Conservation (phyloP, 2,797 vertebrate species). For the Cuculus canorus region DNA sequence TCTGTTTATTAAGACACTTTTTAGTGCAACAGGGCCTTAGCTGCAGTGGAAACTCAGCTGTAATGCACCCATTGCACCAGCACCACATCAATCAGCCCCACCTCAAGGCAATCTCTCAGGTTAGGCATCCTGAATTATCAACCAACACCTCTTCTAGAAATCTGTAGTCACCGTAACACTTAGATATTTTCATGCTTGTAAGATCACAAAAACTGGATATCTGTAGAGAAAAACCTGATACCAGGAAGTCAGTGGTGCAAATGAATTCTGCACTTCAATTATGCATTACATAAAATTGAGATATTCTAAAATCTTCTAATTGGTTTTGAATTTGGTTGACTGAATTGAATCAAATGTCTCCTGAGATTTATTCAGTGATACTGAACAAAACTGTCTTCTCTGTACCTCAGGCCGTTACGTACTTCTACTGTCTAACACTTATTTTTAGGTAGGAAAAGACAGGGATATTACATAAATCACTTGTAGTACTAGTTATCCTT, state of each 20-base stretch:
- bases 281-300: neutral
- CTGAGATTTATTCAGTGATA: neutral
- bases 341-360: neutral
- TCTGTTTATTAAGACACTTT: neutral
- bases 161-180: rapidly evolving
- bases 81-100: neutral
- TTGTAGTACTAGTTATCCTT: neutral
- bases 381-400: neutral
- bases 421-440: neutral
- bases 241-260: neutral
- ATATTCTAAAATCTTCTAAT: neutral
- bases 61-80: neutral
- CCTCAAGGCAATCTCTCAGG: neutral
- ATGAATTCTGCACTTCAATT: neutral
- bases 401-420: neutral
- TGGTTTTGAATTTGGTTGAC: neutral
- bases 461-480: neutral
- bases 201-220: neutral
- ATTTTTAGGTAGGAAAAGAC: neutral
- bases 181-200: neutral
- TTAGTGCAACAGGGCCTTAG: neutral
- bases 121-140: neutral
- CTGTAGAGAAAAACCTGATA: neutral
- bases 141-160: neutral
- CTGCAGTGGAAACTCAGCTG: neutral